Percentiles rank a stretch among this genome's conserved stretches.
phyloP scores from a whole-genome alignment of 2,888 invertebrate genomes.

The Steromphala cineraria region DNA sequence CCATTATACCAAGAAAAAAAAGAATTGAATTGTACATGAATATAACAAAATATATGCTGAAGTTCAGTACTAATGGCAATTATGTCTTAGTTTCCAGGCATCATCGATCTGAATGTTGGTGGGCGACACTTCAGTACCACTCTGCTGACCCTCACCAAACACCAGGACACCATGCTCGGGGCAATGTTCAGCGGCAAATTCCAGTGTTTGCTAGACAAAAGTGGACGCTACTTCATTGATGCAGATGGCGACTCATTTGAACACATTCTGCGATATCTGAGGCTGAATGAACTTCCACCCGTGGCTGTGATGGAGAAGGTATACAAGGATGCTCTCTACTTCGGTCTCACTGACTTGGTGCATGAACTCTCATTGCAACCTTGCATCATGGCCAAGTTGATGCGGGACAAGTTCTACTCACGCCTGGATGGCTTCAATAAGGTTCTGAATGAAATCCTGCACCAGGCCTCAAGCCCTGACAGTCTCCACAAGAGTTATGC shows the following conservation, averaged over 20 bases:
- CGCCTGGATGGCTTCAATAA: conserved; percentile 53
- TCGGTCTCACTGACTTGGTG: conserved; percentile 60
- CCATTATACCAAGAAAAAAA: no score
- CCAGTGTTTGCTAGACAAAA: conserved; percentile 54
- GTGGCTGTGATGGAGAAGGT: conserved; percentile 49
- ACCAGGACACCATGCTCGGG: conserved; percentile 65
- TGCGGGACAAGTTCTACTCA: conserved; percentile 49
- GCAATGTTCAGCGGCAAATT: conserved; percentile 72
- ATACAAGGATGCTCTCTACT: conserved; percentile 68
- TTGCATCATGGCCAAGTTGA: conserved; percentile 49
- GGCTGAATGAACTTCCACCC: conserved; percentile 66
- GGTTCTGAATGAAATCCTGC: conserved; percentile 45
- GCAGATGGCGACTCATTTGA: conserved; percentile 66
- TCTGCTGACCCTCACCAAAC: conserved; percentile 62
- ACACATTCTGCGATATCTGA: conserved; percentile 65
- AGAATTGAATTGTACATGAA: no score
- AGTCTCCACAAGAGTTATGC: not conserved
- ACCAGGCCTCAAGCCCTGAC: not conserved
- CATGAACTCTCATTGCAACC: conserved; percentile 61
- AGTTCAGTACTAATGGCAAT: not conserved
- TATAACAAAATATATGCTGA: no score
- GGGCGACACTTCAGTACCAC: conserved; percentile 66
- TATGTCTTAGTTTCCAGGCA: conserved; percentile 52
- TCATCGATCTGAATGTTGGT: conserved; percentile 71
- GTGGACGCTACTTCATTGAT: conserved; percentile 71